Evolutionary conservation across 2,797 vertebrate species (phyloP), one percentile per base, ranked within the genome.

Genomic region (Lycodopsis pacificus): DNA sequence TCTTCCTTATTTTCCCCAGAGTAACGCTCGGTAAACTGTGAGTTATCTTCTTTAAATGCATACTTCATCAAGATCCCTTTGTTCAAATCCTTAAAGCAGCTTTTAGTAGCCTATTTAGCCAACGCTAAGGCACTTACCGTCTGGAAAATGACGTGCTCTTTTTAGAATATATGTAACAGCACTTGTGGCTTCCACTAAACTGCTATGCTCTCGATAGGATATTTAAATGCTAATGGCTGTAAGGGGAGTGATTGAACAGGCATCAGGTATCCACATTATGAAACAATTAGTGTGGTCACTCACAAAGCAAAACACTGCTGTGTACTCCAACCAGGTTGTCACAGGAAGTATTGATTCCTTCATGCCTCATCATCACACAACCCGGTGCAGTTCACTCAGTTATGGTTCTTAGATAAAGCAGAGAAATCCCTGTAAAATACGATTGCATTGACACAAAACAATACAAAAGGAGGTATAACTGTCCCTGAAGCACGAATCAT

Each of bases 291-390:
- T 73, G 22, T 61, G 42, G 27, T 61, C 49, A 71, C 67, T 62
- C 57, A 32, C 76, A 78, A 58, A 75, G 65, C 22, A 58, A 73
- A 77, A 63, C 46, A 54, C 59, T 40, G 63, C 11, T 69, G 66
- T 83, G 77, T 64, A 53, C 61, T 77, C 74, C 69, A 80, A 72
- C 40, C 71, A 65, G 64, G 62, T 51, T 79, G 42, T 58, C 49
- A 53, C 57, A 79, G 61, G 65, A 71, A 68, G 14, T 59, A 85
- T 77, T 71, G 74, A 70, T 81, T 77, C 46, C 36, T 72, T 72
- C 63, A 71, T 81, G 79, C 77, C 61, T 82, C 71, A 81, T 82
- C 56, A 79, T 76, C 54, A 25, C 57, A 68, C n/a, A 73, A 7
- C 25, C 63, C 46, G 64, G 8, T 7, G 42, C 53, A 40, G 9